Base-by-base conservation (phyloP, 2,888 invertebrate species). In the Drosophila longiperda region DNA sequence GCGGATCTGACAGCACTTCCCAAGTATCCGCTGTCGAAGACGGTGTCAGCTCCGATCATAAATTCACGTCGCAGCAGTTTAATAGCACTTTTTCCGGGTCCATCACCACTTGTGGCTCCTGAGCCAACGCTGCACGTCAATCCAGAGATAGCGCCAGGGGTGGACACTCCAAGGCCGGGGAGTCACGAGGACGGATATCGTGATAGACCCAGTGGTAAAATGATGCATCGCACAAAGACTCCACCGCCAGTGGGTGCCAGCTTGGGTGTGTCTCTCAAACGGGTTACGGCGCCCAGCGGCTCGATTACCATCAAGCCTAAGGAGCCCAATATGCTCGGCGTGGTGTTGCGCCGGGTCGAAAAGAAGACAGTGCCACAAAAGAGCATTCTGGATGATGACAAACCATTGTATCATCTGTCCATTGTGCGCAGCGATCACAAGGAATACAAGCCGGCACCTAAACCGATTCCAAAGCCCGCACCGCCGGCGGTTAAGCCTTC, bases 341-440 rank as follows among this genome's bases (percentile, higher is more conserved):
- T 93, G 2, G 93, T 93, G 0, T 69, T 93, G 52, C 92, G 93
- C 8, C 91, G 90, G 38, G 93, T 93, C 5, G 93, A 93, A 42
- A 92, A 91, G 75, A 93, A 93, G 75, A 78, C 76, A 1, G 91
- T 77, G 59, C 92, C 92, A 0, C 90, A 91, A 26, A 93, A 93
- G 72, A 93, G 93, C 66, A 92, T 93, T 20, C 75, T 93, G 15
- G 93, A 93, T 49, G 93, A 93, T 67, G 92, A 93, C 67, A 91
- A 93, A 38, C 93, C 93, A 0, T 76, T 93, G 15, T 93, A 93
- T 66, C 92, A 92, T 68, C 78, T 93, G 3, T 92, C 93, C 1
- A 92, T 93, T 61, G 92, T 93, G 33, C 93, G 93, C 34, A 91
- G 90, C 57, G 87, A 90, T 17, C 85, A 91, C 66, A 91, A 91